Evolutionary conservation across 2,888 invertebrate genomes (phyloP).

Genomic region (Leptinotarsa haldemani): DNA sequence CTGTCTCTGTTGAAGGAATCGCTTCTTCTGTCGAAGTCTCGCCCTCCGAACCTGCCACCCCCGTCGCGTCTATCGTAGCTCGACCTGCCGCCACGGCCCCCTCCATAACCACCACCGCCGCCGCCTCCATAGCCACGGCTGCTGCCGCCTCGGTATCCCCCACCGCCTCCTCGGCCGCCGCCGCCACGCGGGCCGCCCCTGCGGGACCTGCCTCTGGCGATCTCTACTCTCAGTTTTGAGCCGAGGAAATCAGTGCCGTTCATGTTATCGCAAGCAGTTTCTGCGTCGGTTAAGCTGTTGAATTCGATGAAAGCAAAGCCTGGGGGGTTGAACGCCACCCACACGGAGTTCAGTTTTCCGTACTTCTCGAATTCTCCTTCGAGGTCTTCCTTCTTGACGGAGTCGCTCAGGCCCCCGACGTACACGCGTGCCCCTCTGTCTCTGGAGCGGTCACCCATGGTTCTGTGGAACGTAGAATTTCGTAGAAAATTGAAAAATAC

Average conservation of each 20-base stretch:
- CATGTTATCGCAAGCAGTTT: constrained; percentile 88
- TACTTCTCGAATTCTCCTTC: constrained; percentile 92
- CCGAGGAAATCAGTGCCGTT: constrained; percentile 90
- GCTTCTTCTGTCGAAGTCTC: constrained; percentile 54
- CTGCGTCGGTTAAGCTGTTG: constrained; percentile 88
- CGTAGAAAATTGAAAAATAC: constrained; percentile 50
- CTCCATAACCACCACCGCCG: constrained; percentile 51
- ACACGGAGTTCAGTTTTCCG: constrained; percentile 91
- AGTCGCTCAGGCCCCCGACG: constrained; percentile 89
- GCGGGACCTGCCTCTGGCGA: constrained; percentile 84
- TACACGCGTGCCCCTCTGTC: constrained; percentile 81
- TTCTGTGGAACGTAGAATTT: constrained; percentile 65
- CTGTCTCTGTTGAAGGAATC: constrained; percentile 50
- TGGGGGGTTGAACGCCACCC: constrained; percentile 94
- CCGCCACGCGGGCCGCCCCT: constrained; percentile 72
- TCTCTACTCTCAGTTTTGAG: constrained; percentile 88
- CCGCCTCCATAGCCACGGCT: constrained; percentile 51
- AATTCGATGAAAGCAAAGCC: constrained; percentile 96
- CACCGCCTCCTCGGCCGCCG: constrained; percentile 67
- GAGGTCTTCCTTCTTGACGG: constrained; percentile 91
- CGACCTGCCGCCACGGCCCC: constrained; percentile 63
- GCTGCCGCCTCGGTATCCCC: constrained; percentile 59
- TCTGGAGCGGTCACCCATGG: constrained; percentile 58
- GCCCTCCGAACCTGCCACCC: constrained; percentile 49
- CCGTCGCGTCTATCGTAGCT: constrained; percentile 42